These are phyloP conservation scores for Mesorhabditis spiculigera DNA, from an alignment of 2,888 invertebrate genomes.

Conservation along the genomic window DNA sequence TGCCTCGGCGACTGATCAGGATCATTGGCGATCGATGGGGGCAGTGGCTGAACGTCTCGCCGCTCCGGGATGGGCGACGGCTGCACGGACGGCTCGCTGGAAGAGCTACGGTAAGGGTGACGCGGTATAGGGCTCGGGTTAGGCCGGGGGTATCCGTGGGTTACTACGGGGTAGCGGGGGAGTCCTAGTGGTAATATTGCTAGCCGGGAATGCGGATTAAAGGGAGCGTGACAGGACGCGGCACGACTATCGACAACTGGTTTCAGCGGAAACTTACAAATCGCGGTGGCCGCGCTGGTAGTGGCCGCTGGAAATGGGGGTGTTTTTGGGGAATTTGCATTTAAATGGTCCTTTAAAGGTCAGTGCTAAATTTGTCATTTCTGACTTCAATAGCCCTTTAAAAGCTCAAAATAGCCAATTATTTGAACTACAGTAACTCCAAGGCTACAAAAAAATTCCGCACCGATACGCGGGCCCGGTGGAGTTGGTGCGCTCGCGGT, in stretches of 20 bases:
- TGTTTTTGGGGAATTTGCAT: neutral
- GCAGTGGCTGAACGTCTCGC: constrained; percentile 2
- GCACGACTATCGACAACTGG: no score
- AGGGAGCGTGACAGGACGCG: no score
- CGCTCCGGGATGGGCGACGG: constrained; percentile 9
- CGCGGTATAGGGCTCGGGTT: neutral
- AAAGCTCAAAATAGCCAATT: no score
- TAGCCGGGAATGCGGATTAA: no score
- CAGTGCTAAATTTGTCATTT: no score
- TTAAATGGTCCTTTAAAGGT: constrained; percentile 6
- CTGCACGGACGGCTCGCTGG: constrained; percentile 12
- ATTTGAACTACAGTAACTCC: no score
- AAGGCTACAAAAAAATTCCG: no score
- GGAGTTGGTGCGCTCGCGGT: constrained; percentile 9
- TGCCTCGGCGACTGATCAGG: constrained; percentile 44
- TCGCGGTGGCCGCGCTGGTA: neutral
- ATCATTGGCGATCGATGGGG: constrained; percentile 13
- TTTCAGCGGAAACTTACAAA: no score
- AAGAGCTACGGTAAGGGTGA: neutral
- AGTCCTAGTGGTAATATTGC: no score
- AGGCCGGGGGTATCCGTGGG: no score
- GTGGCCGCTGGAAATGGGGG: constrained; percentile 9
- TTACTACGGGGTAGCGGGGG: no score
- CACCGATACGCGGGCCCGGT: neutral
- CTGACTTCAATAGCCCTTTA: no score